Base-by-base conservation (phyloP, 2,797 vertebrate genomes). In the Melanotaenia nigrans region DNA sequence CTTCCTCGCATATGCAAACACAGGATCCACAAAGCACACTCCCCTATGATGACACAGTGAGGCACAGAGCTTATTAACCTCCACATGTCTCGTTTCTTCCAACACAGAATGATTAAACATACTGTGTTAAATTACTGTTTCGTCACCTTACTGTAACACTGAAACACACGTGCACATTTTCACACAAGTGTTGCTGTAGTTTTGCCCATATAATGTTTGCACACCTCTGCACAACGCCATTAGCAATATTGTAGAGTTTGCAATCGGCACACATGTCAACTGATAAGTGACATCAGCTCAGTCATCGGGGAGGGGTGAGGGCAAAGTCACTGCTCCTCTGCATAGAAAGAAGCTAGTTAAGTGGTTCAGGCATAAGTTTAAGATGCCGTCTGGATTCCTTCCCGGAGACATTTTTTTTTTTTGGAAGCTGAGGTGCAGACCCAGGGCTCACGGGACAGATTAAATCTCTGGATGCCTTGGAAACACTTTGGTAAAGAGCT, bases 31-130 rank as follows among this genome's bases (percentile, higher is more conserved):
- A 11, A n/a, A 68, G 22, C 20, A 10, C 16, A 12, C 45, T 55
- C 55, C 33, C 62, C 40, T 66, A 33, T 10, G 76, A 59, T 75
- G 71, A 72, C 73, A 68, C 5, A 82, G 58, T 16, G n/a, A 22
- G 54, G 36, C 36, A 78, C 65, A 68, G 57, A 80, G 70, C 45
- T 75, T 84, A 70, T 83, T 80, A 82, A 75, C 78, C 64, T 77
- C 70, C 74, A 74, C 73, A 78, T 65, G 73, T 82, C 71, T 79
- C 73, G 53, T 49, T 68, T 63, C 49, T 64, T 32, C 56, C 13
- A 20, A 86, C 64, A 61, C 71, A 33, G 59, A 75, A 77, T 45
- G 54, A 42, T 65, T 38, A 68, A 33, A 77, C 45, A 67, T 53
- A 28, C 55, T 56, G 25, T 40, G 49, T 69, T 67, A 59, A 64